phyloP scores from a whole-genome alignment of 2,888 invertebrate genomes.

The Ophioninae sp. region DNA sequence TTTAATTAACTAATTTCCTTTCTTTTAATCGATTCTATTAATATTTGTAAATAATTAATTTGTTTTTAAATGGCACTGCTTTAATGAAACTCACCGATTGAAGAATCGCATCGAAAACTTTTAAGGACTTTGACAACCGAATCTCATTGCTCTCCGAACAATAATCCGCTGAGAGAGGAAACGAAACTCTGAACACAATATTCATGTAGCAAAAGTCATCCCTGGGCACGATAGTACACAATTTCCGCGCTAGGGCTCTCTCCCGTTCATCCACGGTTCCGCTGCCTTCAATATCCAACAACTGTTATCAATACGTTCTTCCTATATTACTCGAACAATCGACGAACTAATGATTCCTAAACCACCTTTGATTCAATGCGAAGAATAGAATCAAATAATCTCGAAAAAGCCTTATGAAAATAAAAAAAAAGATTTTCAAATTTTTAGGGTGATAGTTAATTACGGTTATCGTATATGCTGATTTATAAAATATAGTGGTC shows the following conservation, averaged over 20 bases:
- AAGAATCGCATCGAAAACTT: constrained; percentile 80
- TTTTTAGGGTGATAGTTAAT: too few relatives aligned
- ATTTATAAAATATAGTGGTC: neutral
- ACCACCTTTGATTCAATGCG: neutral
- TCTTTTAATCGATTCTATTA: too few relatives aligned
- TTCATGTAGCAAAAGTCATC: constrained; percentile 84
- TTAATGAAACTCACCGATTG: constrained; percentile 73
- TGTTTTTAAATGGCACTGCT: neutral
- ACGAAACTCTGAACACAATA: constrained; percentile 82
- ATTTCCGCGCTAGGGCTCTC: constrained; percentile 80
- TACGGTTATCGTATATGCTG: neutral
- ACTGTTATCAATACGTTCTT: constrained; percentile 51
- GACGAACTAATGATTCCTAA: neutral
- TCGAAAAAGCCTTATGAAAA: neutral
- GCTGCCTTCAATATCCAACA: constrained; percentile 65
- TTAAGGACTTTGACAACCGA: constrained; percentile 80
- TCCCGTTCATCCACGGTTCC: constrained; percentile 72
- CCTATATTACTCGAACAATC: neutral
- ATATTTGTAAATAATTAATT: neutral
- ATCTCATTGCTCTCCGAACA: constrained; percentile 78
- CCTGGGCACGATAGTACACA: constrained; percentile 71
- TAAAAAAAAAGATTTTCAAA: neutral
- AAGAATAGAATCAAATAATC: neutral
- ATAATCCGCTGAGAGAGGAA: constrained; percentile 81
- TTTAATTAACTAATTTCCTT: too few relatives aligned